Conservation (phyloP, 2,113 vertebrate genomes). For the Campylomormyrus numenius region DNA sequence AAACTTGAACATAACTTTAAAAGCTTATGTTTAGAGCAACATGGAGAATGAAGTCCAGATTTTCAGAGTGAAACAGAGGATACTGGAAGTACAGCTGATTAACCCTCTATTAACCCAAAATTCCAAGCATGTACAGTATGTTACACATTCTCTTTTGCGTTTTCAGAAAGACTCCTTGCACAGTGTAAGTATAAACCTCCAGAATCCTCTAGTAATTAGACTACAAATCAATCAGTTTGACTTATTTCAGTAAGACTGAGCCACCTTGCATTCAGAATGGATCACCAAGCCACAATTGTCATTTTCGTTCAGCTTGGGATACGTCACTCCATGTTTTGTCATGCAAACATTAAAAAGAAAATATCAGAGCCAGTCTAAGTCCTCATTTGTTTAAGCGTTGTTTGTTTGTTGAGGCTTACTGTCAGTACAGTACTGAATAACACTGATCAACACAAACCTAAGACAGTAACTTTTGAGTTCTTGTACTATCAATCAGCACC, state of each 20-base stretch:
- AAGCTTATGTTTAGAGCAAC: background rate
- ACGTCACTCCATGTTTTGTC: no score
- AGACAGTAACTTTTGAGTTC: background rate
- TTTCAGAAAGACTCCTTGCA: background rate
- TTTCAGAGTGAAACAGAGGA: background rate
- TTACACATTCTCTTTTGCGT: background rate
- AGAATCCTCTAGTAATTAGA: background rate
- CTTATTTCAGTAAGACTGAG: background rate
- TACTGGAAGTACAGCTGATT: background rate
- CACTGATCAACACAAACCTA: background rate
- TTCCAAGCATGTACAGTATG: background rate
- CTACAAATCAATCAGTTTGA: background rate
- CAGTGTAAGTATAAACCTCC: background rate
- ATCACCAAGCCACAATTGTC: background rate
- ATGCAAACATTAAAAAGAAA: no score
- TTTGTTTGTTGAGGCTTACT: background rate
- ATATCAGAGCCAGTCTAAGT: background rate
- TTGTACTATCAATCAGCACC: conserved; percentile 58
- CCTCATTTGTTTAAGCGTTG: background rate
- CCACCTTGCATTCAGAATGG: background rate
- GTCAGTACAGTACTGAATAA: background rate
- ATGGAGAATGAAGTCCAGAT: background rate
- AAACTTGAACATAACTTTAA: background rate
- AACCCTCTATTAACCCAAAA: background rate
- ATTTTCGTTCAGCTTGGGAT: background rate